Base-by-base conservation (phyloP, 2,113 vertebrate genomes). In the Hemibagrus wyckioides region DNA sequence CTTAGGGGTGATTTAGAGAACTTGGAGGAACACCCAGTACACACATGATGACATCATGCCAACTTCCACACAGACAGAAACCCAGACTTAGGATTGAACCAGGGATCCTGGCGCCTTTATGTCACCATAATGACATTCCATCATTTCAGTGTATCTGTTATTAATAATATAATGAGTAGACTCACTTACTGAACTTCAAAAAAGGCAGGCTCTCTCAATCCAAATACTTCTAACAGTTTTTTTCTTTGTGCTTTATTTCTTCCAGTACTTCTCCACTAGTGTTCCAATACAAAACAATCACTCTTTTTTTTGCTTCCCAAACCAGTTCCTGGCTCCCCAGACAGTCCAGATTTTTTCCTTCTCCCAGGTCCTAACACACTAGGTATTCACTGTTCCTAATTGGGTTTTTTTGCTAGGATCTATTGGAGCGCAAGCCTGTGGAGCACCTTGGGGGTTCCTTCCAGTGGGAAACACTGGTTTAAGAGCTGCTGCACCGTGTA, bases 401-500 rank as follows among this genome's bases (percentile, higher is more conserved):
- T 80, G 79, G 17, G 33, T 80, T 54, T 41, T 28, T 14, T 79
- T 39, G 15, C 52, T 80, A 4, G 79, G 79, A 80, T 25, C 54
- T 39, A 33, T 54, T 21, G 2, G 10, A 57, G 21, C 39, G 52
- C 30, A 41, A 81, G 79, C 79, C 56, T 59, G 36, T 59, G 54
- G 54, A 59, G 5, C 0, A 54, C 79, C 54, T 59, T 15, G 54
- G 33, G 79, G 79, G 28, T 81, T 59, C 54, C 79, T 8, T 59
- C 79, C 79, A 59, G 19, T 81, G 79, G 79, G 54, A 81, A 59
- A 59, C 5, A 41, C 54, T 59, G 79, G 4, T 59, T 59, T 81
- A 59, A 41, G 54, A 59, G 33, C 79, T 59, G 33, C 33, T 59
- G 79, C 79, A 81, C 54, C 25, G 79, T 81, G 79, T 39, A 81